Base-by-base conservation (phyloP, 2,888 invertebrate genomes). In the Drosophila robusta region DNA sequence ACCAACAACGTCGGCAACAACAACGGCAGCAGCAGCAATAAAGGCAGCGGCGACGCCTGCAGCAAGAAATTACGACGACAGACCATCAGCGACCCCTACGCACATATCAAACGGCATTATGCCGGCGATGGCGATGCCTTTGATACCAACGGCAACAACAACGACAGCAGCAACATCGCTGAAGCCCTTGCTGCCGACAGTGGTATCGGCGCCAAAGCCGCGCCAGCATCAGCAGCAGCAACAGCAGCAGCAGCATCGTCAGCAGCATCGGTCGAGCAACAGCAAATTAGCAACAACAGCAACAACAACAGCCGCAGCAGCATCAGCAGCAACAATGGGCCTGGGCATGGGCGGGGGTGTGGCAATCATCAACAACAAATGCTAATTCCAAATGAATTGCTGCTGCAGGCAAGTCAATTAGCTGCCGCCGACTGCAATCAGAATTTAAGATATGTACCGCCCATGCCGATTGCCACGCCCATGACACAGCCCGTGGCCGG, bases 11-110 rank as follows among this genome's bases (percentile, higher is more conserved):
- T 0, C 80, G 75, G 42, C 90, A 74, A 62, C 82, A 63, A 60
- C 82, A 61, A 42, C 58, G 69, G 44, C 67, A 73, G 61, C 64
- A 63, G 44, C 71, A 78, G 44, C 79, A 64, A 32, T 42, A 57
- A 55, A 61, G 58, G 36, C 57, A 55, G 22, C 72, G 63, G 52
- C 57, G 61, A 42, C 32, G 75, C 70, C 82, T 65, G 71, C 70
- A 76, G 76, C 74, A 89, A 87, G 82, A 91, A 90, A 80, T 66
- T 85, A 76, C 90, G 90, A 86, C 90, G 91, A 84, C 81, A 90
- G 81, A 91, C 90, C 80, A 90, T 91, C 80, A 90, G 90, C 63
- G 90, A 89, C 89, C 90, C 91, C 84, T 91, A 88, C 89, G 87
- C 89, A 89, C 87, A 89, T 90, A 89, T 90, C 89, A 82, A 83